Evolutionary conservation across 2,113 vertebrate genomes (phyloP).

Genomic region (Dromaius novaehollandiae): DNA sequence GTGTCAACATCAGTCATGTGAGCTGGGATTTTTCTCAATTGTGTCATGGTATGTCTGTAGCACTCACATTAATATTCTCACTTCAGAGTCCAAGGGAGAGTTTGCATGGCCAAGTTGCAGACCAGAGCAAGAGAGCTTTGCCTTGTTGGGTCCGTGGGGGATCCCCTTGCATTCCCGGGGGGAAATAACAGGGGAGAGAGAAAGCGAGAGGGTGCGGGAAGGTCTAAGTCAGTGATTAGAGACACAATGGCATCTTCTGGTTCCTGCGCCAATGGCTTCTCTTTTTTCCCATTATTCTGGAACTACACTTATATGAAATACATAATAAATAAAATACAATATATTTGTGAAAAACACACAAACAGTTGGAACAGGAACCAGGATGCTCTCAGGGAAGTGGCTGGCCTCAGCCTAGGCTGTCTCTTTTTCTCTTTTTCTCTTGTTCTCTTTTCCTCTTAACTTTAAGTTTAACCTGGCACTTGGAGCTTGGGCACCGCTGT

Average conservation of each 20-base stretch:
- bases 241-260: neutral
- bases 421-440: neutral
- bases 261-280: neutral
- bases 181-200: neutral
- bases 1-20: neutral
- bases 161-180: no score
- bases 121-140: no score
- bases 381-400: neutral
- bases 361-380: neutral
- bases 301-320: neutral
- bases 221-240: neutral
- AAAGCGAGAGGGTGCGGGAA: fast-evolving
- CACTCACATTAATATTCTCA: no score
- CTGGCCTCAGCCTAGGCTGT: neutral
- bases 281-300: neutral
- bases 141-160: no score
- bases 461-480: no score
- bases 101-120: no score
- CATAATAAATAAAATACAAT: neutral
- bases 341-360: neutral
- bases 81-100: no score
- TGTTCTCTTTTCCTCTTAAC: neutral
- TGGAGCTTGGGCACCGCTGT: no score
- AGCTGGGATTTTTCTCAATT: neutral
- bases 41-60: no score